Conservation (phyloP, 2,797 vertebrate genomes). For the Alauda arvensis region DNA sequence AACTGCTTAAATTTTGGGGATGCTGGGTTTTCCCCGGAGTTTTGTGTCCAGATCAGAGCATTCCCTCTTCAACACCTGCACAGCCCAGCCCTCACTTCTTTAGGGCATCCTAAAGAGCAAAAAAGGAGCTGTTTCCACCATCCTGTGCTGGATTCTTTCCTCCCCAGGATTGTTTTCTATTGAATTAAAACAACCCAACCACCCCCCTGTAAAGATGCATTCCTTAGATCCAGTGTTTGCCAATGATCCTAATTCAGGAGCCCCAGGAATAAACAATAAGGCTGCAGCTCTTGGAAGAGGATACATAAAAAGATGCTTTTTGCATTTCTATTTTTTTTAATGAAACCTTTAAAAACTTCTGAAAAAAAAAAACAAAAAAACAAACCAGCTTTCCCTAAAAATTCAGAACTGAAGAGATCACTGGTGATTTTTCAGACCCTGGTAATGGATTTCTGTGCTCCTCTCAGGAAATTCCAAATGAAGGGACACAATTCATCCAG, state of each 20-base stretch:
- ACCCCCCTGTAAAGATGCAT: background rate
- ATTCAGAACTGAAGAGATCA: background rate
- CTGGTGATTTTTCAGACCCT: background rate
- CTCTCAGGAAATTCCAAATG: background rate
- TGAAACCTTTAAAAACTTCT: background rate
- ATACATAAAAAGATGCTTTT: background rate
- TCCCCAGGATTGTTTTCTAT: background rate
- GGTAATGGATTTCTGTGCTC: background rate
- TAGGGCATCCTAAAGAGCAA: background rate
- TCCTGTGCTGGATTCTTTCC: background rate
- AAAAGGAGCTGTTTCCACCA: background rate
- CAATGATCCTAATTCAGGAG: background rate
- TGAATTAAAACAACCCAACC: background rate
- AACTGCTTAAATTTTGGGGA: rapidly evolving
- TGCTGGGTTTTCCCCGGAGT: background rate
- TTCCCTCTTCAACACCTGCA: background rate
- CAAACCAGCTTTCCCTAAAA: background rate
- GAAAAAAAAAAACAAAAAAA: background rate
- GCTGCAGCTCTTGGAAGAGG: background rate
- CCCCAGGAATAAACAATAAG: background rate
- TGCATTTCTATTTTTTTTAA: background rate
- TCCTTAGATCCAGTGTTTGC: background rate
- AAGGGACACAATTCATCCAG: background rate
- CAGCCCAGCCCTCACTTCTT: background rate
- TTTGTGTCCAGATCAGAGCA: background rate